Evolutionary conservation across 2,113 vertebrate species (phyloP), one percentile per base, ranked within the genome.

Genomic region (Podiceps cristatus): DNA sequence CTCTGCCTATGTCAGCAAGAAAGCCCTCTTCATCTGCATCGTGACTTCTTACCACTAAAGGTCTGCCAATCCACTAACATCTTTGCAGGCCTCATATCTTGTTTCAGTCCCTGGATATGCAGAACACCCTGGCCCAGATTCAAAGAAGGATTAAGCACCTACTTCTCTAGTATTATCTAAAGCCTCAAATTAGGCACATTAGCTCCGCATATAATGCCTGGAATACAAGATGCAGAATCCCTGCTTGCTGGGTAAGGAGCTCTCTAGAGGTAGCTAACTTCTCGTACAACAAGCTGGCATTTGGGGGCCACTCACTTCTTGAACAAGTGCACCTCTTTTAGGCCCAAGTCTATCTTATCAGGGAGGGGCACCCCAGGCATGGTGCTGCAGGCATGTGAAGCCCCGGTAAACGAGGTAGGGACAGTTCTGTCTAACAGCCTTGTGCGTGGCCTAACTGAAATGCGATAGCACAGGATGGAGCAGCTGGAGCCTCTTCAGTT

Each of bases 61-160:
- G 83, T 71, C 88, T 93, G 80, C 79, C 91, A 94, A 81, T 88
- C 91, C 79, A 40, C 79, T 87, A 5, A 27, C 79, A 58, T 91
- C 88, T 87, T 89, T 77, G 22, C 53, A 0, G 0, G 66, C 76
- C 86, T 91, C 66, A 0, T 78, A 35, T 93, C 96, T 94, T 68
- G 63, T 94, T 96, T 95, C 96, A 82, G 84, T 82, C 92, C 74
- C 58, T 94, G 93, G 87, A 85, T 91, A 90, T 73, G 64, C 53
- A 75, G 77, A 95, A 68, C 74, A 45, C 80, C 56, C 81, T 95
- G 96, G 96, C 96, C 87, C 90, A 88, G 77, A 85, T 96, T 95
- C 96, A 96, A 91, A 91, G 90, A 63, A 93, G 91, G 96, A 94
- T 96, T 97, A 96, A 93, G 96, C 96, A 93, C 95, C 92, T 96